A percentile compares a stretch with the other conserved stretches of the same genome.
These are phyloP conservation scores for Typhlomys cinereus DNA, from an alignment of 2,113 vertebrate species.

Conservation along the genomic window DNA sequence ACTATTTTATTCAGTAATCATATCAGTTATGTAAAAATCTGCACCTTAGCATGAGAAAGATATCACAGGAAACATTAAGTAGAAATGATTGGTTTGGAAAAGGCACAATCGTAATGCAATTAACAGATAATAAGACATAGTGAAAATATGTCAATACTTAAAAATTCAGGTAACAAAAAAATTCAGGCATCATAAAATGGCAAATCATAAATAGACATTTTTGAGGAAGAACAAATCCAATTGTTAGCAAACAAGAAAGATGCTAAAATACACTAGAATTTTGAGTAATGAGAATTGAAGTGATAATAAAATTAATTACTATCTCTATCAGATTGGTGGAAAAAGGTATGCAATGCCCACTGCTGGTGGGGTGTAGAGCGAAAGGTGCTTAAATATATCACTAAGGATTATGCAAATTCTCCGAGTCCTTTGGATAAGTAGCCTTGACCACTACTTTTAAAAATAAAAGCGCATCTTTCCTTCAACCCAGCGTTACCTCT, in stretches of 20 bases:
- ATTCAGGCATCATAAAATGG: background rate
- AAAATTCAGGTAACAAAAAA: background rate
- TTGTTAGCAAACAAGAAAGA: background rate
- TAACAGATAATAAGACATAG: background rate
- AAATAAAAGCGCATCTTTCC: background rate
- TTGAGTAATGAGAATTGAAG: background rate
- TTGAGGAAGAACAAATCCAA: slow-evolving; percentile 20
- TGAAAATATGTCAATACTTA: slow-evolving; percentile 32
- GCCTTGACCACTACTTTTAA: slow-evolving; percentile 2
- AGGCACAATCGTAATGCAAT: background rate
- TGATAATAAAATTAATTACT: background rate
- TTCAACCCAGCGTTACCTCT: slow-evolving; percentile 7
- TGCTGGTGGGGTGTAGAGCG: background rate
- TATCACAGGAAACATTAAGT: background rate
- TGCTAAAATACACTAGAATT: no score
- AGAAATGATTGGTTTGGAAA: slow-evolving; percentile 10
- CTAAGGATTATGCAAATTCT: background rate
- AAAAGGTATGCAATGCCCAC: background rate
- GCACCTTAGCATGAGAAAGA: background rate
- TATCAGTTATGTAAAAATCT: slow-evolving; percentile 23
- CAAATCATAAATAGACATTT: background rate
- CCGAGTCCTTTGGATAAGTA: background rate
- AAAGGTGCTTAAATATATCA: background rate
- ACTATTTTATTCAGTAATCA: slow-evolving; percentile 7
- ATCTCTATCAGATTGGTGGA: background rate